Evolutionary conservation across 2,113 vertebrate genomes (phyloP).

Genomic region (Numida meleagris): DNA sequence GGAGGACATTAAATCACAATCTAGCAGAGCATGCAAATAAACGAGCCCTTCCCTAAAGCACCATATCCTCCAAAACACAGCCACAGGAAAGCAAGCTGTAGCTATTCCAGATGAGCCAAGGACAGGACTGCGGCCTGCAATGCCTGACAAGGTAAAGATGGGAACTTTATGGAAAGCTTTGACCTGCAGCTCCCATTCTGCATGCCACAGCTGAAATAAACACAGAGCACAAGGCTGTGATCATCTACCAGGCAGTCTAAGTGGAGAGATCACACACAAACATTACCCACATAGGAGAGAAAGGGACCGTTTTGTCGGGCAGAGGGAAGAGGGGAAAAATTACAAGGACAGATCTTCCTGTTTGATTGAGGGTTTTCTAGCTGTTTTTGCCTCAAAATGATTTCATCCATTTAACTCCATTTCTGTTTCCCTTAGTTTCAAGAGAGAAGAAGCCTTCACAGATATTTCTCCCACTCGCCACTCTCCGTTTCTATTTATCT

Average conservation of each 20-base stretch:
- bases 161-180: neutral
- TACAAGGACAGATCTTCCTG: neutral
- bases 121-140: neutral
- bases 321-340: neutral
- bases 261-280: neutral
- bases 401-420: neutral
- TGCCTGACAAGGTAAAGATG: neutral
- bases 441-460: neutral
- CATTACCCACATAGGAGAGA: neutral
- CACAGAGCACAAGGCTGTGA: neutral
- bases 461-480: neutral
- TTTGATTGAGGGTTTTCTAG: neutral
- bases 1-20: neutral
- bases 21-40: neutral
- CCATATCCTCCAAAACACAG: neutral
- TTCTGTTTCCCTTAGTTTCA: neutral
- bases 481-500: neutral
- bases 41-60: neutral
- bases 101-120: neutral
- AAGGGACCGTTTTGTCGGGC: neutral
- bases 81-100: neutral
- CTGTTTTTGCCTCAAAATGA: neutral
- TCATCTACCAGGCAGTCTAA: neutral
- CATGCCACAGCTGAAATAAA: accelerated
- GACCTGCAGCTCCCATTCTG: neutral